Conservation (phyloP, 2,888 invertebrate genomes). For the Thereva nobilitata region DNA sequence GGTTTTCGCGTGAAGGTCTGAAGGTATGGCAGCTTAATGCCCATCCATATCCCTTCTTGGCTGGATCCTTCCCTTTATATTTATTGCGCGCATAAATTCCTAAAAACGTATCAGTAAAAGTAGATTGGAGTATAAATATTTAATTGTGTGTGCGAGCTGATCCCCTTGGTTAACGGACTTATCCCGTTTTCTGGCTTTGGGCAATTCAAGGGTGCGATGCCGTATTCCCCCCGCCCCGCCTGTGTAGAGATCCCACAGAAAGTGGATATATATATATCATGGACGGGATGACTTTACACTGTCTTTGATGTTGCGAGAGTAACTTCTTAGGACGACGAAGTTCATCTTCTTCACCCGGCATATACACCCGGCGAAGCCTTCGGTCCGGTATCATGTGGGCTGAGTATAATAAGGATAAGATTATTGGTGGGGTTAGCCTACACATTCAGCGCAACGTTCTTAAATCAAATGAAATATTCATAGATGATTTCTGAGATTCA, state of each 20-base stretch:
- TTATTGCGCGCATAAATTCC: conserved; percentile 47
- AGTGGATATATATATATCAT: conserved; percentile 29
- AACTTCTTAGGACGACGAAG: neutral
- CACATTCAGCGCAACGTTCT: conserved; percentile 2
- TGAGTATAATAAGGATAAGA: neutral
- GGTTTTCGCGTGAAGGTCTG: conserved; percentile 28
- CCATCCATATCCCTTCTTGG: conserved; percentile 30
- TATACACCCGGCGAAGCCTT: neutral
- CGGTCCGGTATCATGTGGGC: neutral
- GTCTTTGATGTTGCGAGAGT: conserved; percentile 27
- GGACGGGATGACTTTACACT: conserved; percentile 6
- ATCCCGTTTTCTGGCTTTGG: conserved; percentile 7
- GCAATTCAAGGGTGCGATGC: conserved; percentile 5
- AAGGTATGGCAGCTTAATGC: conserved; percentile 30
- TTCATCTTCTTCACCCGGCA: neutral
- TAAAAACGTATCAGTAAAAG: conserved; percentile 49
- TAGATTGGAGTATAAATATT: conserved; percentile 58
- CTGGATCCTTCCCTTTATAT: conserved; percentile 45
- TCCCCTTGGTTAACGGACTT: conserved; percentile 19
- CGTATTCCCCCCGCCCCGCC: too few relatives aligned
- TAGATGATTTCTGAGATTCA: conserved; percentile 14
- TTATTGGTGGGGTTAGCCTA: conserved; percentile 15
- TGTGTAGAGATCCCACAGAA: conserved; percentile 26
- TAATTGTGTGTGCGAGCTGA: conserved; percentile 47
- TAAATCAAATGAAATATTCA: conserved; percentile 27